Percentiles rank a stretch among this genome's conserved stretches.
Evolutionary conservation across 2,888 invertebrate genomes (phyloP).

Genomic region (Drosophila prostipennis): DNA sequence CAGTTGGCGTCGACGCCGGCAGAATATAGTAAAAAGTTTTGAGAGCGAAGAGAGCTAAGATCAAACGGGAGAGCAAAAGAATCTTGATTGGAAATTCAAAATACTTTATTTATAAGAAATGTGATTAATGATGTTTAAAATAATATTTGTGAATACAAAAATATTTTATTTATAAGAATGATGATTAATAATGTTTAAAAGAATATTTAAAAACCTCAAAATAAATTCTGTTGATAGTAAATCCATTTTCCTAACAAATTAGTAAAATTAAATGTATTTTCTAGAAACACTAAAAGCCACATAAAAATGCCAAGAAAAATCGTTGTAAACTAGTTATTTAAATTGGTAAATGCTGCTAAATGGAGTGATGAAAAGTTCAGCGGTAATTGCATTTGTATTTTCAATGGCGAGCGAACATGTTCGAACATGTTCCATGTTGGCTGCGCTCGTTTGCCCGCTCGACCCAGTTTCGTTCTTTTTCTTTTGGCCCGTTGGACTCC

Average conservation of each 20-base stretch:
- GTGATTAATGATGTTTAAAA: too few relatives aligned
- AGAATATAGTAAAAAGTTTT: constrained; percentile 21
- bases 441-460: constrained; percentile 34
- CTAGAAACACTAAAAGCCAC: too few relatives aligned
- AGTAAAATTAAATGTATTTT: too few relatives aligned
- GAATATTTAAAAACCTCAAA: too few relatives aligned
- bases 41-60: constrained; percentile 21
- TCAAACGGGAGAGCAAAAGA: constrained; percentile 4
- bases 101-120: too few relatives aligned
- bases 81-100: too few relatives aligned
- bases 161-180: too few relatives aligned
- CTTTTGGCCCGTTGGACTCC: constrained; percentile 49
- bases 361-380: constrained; percentile 13
- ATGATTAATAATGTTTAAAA: too few relatives aligned
- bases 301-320: too few relatives aligned
- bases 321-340: not conserved
- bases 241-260: too few relatives aligned
- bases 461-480: constrained; percentile 76
- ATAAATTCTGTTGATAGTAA: too few relatives aligned
- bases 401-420: constrained; percentile 25
- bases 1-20: constrained; percentile 15
- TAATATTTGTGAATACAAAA: too few relatives aligned
- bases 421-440: constrained; percentile 30
- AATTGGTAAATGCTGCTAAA: not conserved
- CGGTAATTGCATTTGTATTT: constrained; percentile 14